Percentiles rank a stretch among this genome's conserved stretches.
Conservation (phyloP, 2,797 vertebrate genomes). For the Euphonia xanthogaster region DNA sequence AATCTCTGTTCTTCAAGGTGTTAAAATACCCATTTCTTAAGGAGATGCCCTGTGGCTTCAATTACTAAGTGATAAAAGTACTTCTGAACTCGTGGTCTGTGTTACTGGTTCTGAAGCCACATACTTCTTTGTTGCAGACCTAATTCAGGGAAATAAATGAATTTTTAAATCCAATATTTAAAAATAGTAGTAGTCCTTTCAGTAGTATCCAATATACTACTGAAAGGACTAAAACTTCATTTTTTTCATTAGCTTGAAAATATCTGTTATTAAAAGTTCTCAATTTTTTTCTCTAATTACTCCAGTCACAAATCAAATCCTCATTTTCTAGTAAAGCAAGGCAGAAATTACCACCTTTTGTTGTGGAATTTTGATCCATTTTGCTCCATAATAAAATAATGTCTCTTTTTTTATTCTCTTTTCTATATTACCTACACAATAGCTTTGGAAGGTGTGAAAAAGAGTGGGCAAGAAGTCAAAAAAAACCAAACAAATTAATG, state of each 20-base stretch:
- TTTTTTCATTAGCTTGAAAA: neutral
- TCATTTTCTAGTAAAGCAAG: neutral
- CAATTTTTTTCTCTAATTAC: neutral
- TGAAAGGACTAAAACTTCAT: neutral
- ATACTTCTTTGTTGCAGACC: neutral
- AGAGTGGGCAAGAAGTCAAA: accelerated
- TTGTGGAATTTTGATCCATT: neutral
- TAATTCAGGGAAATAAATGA: neutral
- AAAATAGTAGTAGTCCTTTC: neutral
- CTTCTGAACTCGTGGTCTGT: neutral
- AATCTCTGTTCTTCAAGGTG: neutral
- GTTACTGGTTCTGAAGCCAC: neutral
- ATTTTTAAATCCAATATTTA: neutral
- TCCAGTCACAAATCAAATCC: neutral
- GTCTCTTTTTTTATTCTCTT: neutral
- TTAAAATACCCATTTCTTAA: neutral
- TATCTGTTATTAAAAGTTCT: neutral
- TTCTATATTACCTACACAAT: neutral
- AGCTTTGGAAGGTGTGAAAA: neutral
- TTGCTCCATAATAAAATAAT: neutral
- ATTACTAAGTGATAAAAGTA: neutral
- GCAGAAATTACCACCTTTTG: neutral
- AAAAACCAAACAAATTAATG: neutral
- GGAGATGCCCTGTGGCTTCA: neutral
- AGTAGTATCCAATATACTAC: neutral